Conservation (phyloP, 2,888 invertebrate genomes). For the Netelia fuscicornis region DNA sequence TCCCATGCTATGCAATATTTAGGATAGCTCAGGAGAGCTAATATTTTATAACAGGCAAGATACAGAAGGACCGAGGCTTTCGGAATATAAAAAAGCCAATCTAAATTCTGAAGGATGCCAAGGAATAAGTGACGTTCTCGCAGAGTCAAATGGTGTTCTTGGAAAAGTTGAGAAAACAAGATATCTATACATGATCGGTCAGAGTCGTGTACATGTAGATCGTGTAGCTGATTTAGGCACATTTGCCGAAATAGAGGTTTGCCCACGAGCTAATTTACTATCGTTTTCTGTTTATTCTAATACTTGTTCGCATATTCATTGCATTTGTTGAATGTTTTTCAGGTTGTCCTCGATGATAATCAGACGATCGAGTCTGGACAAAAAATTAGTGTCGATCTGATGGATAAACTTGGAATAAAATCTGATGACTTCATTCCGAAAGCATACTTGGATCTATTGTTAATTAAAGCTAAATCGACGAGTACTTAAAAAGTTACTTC, state of each 20-base stretch:
- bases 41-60: constrained; percentile 94
- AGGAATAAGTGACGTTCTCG: constrained; percentile 86
- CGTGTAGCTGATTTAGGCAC: constrained; percentile 91
- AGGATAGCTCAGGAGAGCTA: constrained; percentile 88
- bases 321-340: constrained; percentile 70
- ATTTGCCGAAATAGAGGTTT: constrained; percentile 94
- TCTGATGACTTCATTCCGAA: constrained; percentile 89
- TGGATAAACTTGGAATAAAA: constrained; percentile 88
- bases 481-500: constrained; percentile 1
- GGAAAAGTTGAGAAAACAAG: constrained; percentile 93
- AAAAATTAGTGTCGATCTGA: constrained; percentile 89
- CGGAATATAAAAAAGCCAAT: constrained; percentile 89
- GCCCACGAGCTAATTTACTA: background rate
- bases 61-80: constrained; percentile 92
- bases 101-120: constrained; percentile 86
- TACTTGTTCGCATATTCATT: constrained; percentile 21
- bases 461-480: constrained; percentile 47
- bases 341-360: constrained; percentile 89
- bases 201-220: constrained; percentile 96
- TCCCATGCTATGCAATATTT: constrained; percentile 68
- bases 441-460: constrained; percentile 91
- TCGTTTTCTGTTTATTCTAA: too few species aligned
- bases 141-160: constrained; percentile 88
- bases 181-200: constrained; percentile 91
- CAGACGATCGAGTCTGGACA: constrained; percentile 90